phyloP scores from a whole-genome alignment of 2,888 invertebrate genomes.

The Rhagonycha fulva region DNA sequence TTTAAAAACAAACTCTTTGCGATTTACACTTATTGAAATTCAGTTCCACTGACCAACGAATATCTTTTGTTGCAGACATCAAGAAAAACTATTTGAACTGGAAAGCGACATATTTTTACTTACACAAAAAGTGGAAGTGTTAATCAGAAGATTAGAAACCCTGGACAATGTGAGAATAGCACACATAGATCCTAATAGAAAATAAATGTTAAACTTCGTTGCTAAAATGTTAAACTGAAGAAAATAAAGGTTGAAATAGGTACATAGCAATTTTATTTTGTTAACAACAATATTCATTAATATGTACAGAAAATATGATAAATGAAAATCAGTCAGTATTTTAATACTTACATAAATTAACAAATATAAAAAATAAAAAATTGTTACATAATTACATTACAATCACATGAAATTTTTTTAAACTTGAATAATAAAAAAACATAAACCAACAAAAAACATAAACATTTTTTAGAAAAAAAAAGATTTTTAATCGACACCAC shows the following conservation, averaged over 20 bases:
- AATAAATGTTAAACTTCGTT: neutral
- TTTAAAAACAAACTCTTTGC: too few species aligned
- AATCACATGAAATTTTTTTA: neutral
- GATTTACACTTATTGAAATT: too few species aligned
- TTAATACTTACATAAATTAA: slow-evolving; percentile 23
- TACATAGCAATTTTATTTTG: slow-evolving; percentile 18
- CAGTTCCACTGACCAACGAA: too few species aligned
- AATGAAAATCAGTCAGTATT: slow-evolving; percentile 29
- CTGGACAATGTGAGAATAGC: slow-evolving; percentile 31
- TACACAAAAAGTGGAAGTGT: slow-evolving; percentile 37
- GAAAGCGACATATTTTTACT: slow-evolving; percentile 40
- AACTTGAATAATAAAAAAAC: neutral
- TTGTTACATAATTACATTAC: neutral
- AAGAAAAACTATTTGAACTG: slow-evolving; percentile 43
- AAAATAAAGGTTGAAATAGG: neutral
- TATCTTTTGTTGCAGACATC: slow-evolving; percentile 40
- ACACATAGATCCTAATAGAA: neutral
- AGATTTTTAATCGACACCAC: neutral
- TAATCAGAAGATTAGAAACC: slow-evolving; percentile 42
- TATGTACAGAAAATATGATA: slow-evolving; percentile 34
- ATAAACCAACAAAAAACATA: neutral
- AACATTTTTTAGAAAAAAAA: neutral
- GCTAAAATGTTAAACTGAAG: neutral
- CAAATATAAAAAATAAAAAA: neutral
- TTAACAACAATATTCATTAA: slow-evolving; percentile 10